Evolutionary conservation across 2,113 vertebrate genomes (phyloP), one percentile per base, ranked within the genome.

Genomic region (Hyla sarda): DNA sequence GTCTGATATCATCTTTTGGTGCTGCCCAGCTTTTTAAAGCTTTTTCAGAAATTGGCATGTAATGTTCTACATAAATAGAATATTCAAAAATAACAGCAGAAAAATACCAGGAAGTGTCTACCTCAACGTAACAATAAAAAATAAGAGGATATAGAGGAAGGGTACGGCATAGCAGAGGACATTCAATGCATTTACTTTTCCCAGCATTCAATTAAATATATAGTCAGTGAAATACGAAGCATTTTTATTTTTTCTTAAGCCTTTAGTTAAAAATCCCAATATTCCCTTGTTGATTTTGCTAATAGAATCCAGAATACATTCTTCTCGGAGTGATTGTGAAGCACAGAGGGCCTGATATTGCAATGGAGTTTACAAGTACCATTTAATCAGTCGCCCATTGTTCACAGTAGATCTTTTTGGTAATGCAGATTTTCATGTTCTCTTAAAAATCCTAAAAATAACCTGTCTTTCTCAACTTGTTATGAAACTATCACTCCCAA

Each of bases 81-180:
- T 71, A 71, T 37, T 71, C 8, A 21, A 23, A 41, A 71, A 71
- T 71, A 71, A 37, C 17, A 3, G 8, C 23, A 71, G 67, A 14
- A 37, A 71, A 71, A 71, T 71, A 41, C 32, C 67, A 71, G 67
- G 67, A 71, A 71, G 67, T 23, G 9, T 71, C 32, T 11, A 71
- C 8, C 32, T 71, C 34, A 71, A 23, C 23, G 19, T 41, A 71
- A 71, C 67, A 71, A 71, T 71, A 19, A 21, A 21, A 67, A 41
- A 37, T 71, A 37, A 1, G 32, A 69, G 67, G 67, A 23, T 41
- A 41, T 71, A 71, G 32, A 41, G 67, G 67, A 41, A 41, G 67
- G 67, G 67, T 3, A 71, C 0, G 32, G 67, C 67, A 23, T 14
- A 37, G 32, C 32, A 23, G 67, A 71, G 67, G 34, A 69, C 19